A percentile compares a stretch with the other conserved stretches of the same genome.
These are phyloP conservation scores for Leucoma salicis DNA, from an alignment of 2,888 invertebrate species.

Conservation along the genomic window DNA sequence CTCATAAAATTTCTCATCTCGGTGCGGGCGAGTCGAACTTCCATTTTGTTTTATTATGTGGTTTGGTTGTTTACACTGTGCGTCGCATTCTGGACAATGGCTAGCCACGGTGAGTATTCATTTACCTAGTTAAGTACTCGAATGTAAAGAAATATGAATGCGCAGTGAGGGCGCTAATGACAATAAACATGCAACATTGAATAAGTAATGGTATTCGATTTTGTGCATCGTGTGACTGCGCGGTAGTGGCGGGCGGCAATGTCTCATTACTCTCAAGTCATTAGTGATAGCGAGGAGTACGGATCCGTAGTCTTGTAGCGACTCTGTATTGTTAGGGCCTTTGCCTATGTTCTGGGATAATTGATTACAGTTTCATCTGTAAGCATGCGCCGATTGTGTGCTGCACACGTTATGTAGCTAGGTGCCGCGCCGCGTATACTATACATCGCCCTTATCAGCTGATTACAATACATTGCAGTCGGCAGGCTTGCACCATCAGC, in stretches of 20 bases:
- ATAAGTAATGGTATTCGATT: constrained; percentile 74
- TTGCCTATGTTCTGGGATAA: constrained; percentile 41
- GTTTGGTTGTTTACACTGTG: constrained; percentile 75
- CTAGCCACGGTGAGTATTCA: constrained; percentile 72
- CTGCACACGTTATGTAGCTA: constrained; percentile 37
- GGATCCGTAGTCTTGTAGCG: constrained; percentile 12
- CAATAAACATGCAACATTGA: constrained; percentile 73
- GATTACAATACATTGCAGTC: constrained; percentile 62
- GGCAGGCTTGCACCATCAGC: constrained; percentile 36
- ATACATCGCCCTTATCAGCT: constrained; percentile 71
- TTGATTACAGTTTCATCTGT: constrained; percentile 64
- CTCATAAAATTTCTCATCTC: constrained; percentile 75
- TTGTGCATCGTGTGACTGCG: constrained; percentile 73
- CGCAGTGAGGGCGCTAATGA: constrained; percentile 74
- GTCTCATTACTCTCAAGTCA: constrained; percentile 21
- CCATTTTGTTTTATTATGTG: constrained; percentile 82
- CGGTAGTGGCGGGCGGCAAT: constrained; percentile 43
- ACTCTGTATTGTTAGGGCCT: constrained; percentile 13
- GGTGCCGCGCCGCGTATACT: constrained; percentile 42
- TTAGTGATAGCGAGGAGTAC: constrained; percentile 41
- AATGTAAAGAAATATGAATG: constrained; percentile 51
- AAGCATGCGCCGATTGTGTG: constrained; percentile 69
- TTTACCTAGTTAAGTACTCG: constrained; percentile 38
- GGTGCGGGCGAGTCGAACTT: constrained; percentile 69
- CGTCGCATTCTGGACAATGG: constrained; percentile 70